Evolutionary conservation across 2,888 invertebrate species (phyloP).

Genomic region (Noctua pronuba): DNA sequence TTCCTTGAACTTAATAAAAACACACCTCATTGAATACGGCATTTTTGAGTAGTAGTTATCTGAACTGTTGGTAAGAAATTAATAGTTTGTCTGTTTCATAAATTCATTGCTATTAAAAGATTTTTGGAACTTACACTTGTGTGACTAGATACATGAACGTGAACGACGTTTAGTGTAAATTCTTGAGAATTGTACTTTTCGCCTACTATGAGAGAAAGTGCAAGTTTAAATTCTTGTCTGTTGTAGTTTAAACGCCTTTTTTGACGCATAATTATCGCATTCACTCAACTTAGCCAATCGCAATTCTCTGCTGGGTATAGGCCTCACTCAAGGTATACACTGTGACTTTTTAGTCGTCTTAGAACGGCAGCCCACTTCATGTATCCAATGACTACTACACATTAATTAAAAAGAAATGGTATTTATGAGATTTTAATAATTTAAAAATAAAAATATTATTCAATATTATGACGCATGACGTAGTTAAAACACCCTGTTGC

Average conservation of each 20-base stretch:
- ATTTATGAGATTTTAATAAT: too few species aligned
- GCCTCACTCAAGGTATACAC: background rate
- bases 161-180: background rate
- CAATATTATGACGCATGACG: too few species aligned
- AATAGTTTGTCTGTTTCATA: background rate
- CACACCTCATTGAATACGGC: slow-evolving; percentile 19
- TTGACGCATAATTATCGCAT: background rate
- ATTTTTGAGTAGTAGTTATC: slow-evolving; percentile 23
- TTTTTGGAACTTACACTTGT: background rate
- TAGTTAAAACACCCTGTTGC: too few species aligned
- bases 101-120: background rate
- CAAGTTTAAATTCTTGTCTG: background rate
- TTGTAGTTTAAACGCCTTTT: background rate
- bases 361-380: too few species aligned
- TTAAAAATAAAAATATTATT: too few species aligned
- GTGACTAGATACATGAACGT: background rate
- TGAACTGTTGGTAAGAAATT: background rate
- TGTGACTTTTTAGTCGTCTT: too few species aligned
- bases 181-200: background rate
- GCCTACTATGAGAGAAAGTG: background rate
- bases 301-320: background rate
- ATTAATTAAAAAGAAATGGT: too few species aligned
- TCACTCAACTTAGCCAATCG: background rate
- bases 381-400: too few species aligned
- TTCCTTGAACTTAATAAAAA: slow-evolving; percentile 48